These are phyloP conservation scores for Drosophila sp. DNA, from an alignment of 1,140 invertebrate species.

Conservation along the genomic window DNA sequence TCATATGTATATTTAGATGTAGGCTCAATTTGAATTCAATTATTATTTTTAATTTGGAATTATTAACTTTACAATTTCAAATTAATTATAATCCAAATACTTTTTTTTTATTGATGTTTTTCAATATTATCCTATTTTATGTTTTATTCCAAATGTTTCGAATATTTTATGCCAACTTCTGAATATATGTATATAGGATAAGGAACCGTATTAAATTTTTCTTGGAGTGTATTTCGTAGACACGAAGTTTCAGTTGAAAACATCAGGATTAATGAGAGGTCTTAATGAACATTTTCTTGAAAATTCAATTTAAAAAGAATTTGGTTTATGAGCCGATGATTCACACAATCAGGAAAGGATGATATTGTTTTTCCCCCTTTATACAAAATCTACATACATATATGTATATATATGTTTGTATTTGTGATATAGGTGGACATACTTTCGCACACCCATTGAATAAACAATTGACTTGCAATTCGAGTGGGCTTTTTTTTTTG, in stretches of 20 bases:
- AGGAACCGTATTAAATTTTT: background rate
- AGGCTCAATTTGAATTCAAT: too few species aligned
- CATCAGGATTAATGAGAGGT: background rate
- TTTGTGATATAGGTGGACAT: background rate
- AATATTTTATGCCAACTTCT: too few species aligned
- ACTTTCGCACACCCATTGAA: conserved; percentile 5
- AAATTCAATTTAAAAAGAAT: background rate
- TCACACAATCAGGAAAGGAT: background rate
- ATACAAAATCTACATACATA: background rate
- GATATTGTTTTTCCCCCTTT: background rate
- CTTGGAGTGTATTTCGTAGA: background rate
- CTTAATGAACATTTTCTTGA: background rate
- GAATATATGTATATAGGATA: too few species aligned
- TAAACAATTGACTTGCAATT: conserved; percentile 44
- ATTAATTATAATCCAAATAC: too few species aligned
- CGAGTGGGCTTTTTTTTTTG: conserved; percentile 15
- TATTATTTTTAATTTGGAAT: too few species aligned
- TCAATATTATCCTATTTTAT: too few species aligned
- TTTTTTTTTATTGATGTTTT: too few species aligned
- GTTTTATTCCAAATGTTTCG: too few species aligned
- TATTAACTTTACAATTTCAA: too few species aligned
- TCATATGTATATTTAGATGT: too few species aligned
- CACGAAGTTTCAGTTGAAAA: background rate
- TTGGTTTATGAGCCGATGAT: background rate
- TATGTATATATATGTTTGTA: background rate